Evolutionary conservation across 2,113 vertebrate genomes (phyloP).

Genomic region (Paracanthobrama guichenoti): DNA sequence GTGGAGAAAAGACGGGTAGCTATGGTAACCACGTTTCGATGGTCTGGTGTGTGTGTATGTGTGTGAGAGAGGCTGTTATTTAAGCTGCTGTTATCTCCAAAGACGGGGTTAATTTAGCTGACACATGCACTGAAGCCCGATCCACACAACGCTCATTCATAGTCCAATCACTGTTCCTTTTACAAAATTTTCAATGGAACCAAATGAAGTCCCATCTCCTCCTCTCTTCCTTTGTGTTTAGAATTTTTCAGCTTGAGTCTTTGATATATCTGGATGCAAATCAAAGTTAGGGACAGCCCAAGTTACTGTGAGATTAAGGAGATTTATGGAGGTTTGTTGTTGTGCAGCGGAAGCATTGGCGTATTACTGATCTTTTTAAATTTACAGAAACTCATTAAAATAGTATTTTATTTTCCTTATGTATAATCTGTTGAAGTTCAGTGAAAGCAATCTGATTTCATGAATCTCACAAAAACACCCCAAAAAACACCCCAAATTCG

Average conservation of each 20-base stretch:
- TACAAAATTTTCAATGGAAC: slow-evolving; percentile 26
- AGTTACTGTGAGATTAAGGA: not conserved
- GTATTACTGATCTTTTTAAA: not conserved
- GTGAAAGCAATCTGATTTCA: not conserved
- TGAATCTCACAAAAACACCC: not conserved
- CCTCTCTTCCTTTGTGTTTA: not conserved
- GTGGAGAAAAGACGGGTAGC: slow-evolving; percentile 35
- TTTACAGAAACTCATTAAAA: not conserved
- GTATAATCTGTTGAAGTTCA: not conserved
- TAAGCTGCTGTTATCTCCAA: slow-evolving; percentile 31
- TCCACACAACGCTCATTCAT: slow-evolving; percentile 20
- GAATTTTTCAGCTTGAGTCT: not conserved
- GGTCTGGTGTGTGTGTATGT: slow-evolving; percentile 31
- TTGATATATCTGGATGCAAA: slow-evolving; percentile 13
- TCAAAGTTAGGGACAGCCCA: slow-evolving; percentile 7
- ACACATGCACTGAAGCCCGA: slow-evolving; percentile 15
- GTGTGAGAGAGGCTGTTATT: slow-evolving; percentile 21
- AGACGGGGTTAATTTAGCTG: slow-evolving; percentile 38
- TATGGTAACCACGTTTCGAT: slow-evolving; percentile 43
- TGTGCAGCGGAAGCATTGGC: not conserved
- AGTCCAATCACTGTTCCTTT: slow-evolving; percentile 39
- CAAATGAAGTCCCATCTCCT: not conserved
- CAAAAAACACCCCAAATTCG: too few relatives aligned
- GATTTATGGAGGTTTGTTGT: not conserved
- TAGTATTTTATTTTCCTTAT: not conserved